Base-by-base conservation (phyloP, 23 tunicate genomes). In the Trididemnum clinides region DNA sequence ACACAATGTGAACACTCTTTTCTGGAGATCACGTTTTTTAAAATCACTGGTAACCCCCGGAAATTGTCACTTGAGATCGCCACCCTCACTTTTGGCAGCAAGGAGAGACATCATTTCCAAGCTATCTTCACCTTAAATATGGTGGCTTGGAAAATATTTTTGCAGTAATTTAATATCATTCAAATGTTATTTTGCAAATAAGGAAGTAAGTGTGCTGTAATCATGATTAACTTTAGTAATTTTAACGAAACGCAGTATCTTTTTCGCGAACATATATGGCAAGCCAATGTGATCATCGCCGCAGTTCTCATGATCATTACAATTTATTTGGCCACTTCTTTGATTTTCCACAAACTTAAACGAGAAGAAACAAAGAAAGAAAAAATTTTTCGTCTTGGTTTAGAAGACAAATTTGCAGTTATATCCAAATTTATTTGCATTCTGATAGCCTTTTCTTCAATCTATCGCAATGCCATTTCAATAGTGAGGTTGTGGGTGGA, bases 351-450 rank as follows among this genome's bases (percentile, higher is more conserved):
- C 33, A 29, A 63, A 21, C 59, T 37, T 6, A 66, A 31, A 32
- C 34, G 18, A 6, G 59, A 82, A 64, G 37, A 34, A 30, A 34
- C 12, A 82, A 34, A 34, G 23, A 66, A 32, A 30, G 37, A 66
- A 28, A 6, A 23, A 66, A 4, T 66, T 20, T 4, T 29, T 28
- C 37, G 75, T 5, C 37, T 66, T 3, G 6, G 37, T 23, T 4
- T 32, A 4, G 75, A 30, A 66, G 31, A 66, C 12, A 66, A 31
- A 66, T 29, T 4, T 5, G 75, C 25, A 10, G 75, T 66, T 10
- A 7, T 66, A 32, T 66, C 75, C 7, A 66, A 66, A 32, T 66
- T 29, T 32, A 66, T 23, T 3, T 66, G 75, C 75, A 66, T 66
- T 31, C 2, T 31, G 7, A 32, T 66, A 29, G 75, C 75, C 4